Evolutionary conservation across 2,888 invertebrate genomes (phyloP).

Genomic region (Pterostichus niger): DNA sequence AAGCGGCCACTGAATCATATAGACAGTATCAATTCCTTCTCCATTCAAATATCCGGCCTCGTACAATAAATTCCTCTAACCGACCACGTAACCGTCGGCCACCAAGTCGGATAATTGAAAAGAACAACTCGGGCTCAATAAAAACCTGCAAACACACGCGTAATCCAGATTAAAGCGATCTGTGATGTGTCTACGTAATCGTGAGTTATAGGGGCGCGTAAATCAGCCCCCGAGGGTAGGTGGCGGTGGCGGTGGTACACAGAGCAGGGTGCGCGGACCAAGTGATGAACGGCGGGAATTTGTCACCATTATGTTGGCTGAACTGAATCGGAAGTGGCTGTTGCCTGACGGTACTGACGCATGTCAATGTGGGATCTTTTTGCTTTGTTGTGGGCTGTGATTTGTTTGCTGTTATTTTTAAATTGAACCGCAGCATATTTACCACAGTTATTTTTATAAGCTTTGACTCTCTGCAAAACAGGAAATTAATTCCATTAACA

Average conservation of each 20-base stretch:
- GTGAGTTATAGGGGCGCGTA: constrained; percentile 66
- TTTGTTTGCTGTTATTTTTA: no score
- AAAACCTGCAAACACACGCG: constrained; percentile 68
- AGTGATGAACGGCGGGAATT: constrained; percentile 51
- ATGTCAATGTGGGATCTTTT: neutral
- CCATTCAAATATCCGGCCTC: no score
- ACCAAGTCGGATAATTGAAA: constrained; percentile 69
- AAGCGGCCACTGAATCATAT: no score
- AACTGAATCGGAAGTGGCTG: constrained; percentile 40
- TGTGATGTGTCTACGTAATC: constrained; percentile 68
- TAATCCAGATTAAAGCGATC: constrained; percentile 72
- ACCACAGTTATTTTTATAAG: no score
- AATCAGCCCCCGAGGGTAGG: constrained; percentile 53
- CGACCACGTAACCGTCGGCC: constrained; percentile 18
- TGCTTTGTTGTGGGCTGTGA: no score
- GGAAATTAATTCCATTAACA: no score
- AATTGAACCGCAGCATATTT: no score
- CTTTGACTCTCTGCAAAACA: no score
- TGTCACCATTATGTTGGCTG: constrained; percentile 57
- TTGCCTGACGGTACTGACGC: neutral
- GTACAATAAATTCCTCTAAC: neutral
- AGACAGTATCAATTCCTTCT: no score
- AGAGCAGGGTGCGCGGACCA: neutral
- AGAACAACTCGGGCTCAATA: constrained; percentile 70
- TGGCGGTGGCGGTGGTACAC: neutral